Base-by-base conservation (phyloP, 2,113 vertebrate species). In the Marmota flaviventris region DNA sequence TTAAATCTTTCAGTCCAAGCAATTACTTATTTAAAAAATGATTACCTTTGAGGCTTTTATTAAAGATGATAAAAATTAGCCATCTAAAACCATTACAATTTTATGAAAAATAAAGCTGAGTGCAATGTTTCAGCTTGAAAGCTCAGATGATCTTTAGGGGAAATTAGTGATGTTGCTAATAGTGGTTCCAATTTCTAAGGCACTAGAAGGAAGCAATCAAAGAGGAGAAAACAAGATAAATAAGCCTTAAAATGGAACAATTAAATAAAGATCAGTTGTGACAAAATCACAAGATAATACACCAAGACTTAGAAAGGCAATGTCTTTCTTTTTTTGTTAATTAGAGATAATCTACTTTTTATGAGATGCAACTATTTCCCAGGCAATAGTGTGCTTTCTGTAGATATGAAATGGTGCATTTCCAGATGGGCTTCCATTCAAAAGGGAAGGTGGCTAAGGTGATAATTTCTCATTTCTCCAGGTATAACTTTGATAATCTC, bases 191-290 rank as follows among this genome's bases (percentile, higher is more conserved):
- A 93, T 98, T 98, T 97, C 84, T 96, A 84, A 97, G 42, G 42
- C 58, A 37, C 58, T 86, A 78, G 96, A 97, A 98, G 29, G 2
- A 98, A 89, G 78, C 37, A 91, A 86, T 95, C 94, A 97, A 73
- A 96, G 83, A 85, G n/a, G 61, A 4, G 0, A 87, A 98, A 94
- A 93, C 96, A 96, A 97, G 81, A 96, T 97, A 98, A 98, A 97
- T 97, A 98, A 97, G 95, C 37, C 93, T 97, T 93, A 96, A 97
- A 97, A 93, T 77, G 85, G 95, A 95, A 93, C 96, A 98, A 98
- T 98, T 98, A 98, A 98, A 97, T 98, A 92, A 32, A 58, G 89
- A 98, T 98, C 85, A 97, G 56, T 96, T 97, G 29, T 8, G 72
- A 93, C 75, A 96, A 91, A 97, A 97, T 97, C 94, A 97, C 20